Evolutionary conservation across 2,113 vertebrate species (phyloP).

Genomic region (Mohoua ochrocephala): DNA sequence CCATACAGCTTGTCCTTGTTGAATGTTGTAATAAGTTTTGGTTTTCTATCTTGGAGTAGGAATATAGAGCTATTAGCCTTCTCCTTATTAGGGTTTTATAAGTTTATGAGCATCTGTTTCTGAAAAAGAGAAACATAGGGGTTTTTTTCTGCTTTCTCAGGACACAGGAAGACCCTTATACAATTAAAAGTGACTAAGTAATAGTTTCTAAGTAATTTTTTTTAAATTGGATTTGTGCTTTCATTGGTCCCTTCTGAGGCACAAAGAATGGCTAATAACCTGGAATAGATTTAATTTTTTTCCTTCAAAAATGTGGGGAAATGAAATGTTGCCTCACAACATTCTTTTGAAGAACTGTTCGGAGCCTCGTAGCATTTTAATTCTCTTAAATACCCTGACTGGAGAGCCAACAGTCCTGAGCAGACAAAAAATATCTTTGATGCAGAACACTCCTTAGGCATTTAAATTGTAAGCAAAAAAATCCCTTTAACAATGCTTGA

Average conservation of each 20-base stretch:
- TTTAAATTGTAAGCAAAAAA: not conserved
- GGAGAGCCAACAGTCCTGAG: not conserved
- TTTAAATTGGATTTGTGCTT: not conserved
- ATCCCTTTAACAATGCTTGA: not conserved
- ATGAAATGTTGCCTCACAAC: not conserved
- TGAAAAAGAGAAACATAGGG: not conserved
- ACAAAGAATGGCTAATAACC: not conserved
- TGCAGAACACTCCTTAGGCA: not conserved
- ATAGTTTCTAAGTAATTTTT: not conserved
- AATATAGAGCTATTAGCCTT: not conserved
- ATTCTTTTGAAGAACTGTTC: not conserved
- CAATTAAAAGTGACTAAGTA: not conserved
- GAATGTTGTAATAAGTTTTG: not conserved
- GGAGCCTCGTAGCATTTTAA: not conserved
- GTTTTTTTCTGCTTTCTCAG: not conserved
- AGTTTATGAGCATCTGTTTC: not conserved
- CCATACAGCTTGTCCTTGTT: not conserved
- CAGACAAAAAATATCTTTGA: not conserved
- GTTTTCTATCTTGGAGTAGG: not conserved
- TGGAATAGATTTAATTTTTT: slow-evolving; percentile 5
- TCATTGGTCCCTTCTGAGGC: not conserved
- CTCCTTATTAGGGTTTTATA: not conserved
- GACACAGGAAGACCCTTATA: not conserved
- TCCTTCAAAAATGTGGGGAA: not conserved
- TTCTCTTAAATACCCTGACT: not conserved